Conservation (phyloP, 2,797 vertebrate species). For the Poeciliopsis gracilis region DNA sequence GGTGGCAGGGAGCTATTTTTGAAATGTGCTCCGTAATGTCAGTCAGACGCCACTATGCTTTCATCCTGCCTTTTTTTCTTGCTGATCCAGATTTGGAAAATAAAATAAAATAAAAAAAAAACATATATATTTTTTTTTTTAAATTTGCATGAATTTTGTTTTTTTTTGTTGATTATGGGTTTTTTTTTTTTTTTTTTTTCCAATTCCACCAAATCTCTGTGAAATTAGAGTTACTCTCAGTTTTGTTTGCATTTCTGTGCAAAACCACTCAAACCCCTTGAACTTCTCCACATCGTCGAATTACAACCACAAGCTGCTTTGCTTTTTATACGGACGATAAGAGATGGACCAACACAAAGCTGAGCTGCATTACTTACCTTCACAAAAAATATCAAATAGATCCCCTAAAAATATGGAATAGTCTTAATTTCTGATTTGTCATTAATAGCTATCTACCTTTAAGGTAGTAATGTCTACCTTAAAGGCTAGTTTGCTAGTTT, state of each 20-base stretch:
- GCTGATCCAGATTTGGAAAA: not conserved
- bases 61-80: constrained; percentile 35
- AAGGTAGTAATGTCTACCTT: not conserved
- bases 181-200: not conserved
- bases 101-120: not conserved
- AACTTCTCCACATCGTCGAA: not conserved
- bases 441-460: not conserved
- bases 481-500: not conserved
- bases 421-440: not conserved
- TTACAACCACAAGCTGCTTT: not conserved
- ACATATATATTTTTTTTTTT: not conserved
- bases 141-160: not conserved
- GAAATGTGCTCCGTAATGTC: constrained; percentile 91
- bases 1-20: constrained; percentile 94
- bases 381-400: not conserved
- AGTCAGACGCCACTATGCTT: constrained; percentile 75
- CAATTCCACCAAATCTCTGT: not conserved
- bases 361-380: not conserved
- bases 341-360: not conserved
- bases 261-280: not conserved
- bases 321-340: not conserved
- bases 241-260: not conserved
- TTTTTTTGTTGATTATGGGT: not conserved
- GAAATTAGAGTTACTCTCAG: not conserved
- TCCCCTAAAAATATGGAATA: not conserved